These are phyloP conservation scores for Callaeas wilsoni DNA, from an alignment of 2,113 vertebrate genomes.

Conservation along the genomic window DNA sequence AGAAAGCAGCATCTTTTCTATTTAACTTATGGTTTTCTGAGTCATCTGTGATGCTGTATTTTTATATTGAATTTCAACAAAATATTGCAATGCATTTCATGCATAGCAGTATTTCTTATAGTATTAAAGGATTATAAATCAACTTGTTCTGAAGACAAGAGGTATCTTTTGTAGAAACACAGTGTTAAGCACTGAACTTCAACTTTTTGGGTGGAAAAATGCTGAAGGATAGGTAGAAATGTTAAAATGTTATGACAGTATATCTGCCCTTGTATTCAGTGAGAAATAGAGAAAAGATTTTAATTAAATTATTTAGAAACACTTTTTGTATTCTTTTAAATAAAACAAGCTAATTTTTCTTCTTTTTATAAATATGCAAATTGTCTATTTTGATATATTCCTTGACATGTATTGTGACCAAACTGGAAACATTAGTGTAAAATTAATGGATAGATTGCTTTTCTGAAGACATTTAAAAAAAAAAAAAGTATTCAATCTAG, in stretches of 20 bases:
- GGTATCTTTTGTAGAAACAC: not conserved
- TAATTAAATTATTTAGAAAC: not conserved
- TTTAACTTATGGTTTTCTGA: not conserved
- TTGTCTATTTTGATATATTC: not conserved
- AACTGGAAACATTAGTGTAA: not conserved
- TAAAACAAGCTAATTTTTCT: not conserved
- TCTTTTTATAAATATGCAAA: not conserved
- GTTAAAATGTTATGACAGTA: not conserved
- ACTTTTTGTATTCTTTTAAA: not conserved
- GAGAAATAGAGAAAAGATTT: not conserved
- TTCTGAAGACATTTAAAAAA: not conserved
- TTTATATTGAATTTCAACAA: not conserved
- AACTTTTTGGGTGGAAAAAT: not conserved
- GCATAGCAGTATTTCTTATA: not conserved
- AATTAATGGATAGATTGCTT: not conserved
- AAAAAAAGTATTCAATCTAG: not conserved
- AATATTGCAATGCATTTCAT: not conserved
- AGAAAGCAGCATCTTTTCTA: not conserved
- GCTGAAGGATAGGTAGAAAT: not conserved
- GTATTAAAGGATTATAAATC: not conserved
- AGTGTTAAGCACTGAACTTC: not conserved
- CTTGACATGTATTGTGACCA: not conserved
- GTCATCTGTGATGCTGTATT: not conserved
- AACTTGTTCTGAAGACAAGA: not conserved
- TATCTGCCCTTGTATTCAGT: not conserved